Conservation (phyloP, 2,888 invertebrate species). For the Epistrophella euchroma region DNA sequence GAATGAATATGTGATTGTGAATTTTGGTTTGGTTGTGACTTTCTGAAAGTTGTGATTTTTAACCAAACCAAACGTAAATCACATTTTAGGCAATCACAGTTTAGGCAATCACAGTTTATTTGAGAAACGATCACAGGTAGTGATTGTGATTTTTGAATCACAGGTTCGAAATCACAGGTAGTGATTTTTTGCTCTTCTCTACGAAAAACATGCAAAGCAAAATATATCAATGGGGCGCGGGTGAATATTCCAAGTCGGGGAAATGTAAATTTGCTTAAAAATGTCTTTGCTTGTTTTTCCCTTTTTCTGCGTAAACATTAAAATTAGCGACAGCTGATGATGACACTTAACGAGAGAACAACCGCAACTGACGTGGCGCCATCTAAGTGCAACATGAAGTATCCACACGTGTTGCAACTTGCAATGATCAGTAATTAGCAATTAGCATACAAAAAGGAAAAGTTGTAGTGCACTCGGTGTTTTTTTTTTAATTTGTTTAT, state of each 20-base stretch:
- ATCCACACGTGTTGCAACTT: slow-evolving; percentile 53
- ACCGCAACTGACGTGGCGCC: slow-evolving; percentile 67
- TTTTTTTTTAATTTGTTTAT: slow-evolving; percentile 13
- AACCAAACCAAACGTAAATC: no score
- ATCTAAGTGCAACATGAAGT: slow-evolving; percentile 29
- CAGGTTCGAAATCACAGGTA: no score
- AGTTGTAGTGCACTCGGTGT: neutral
- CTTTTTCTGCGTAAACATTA: slow-evolving; percentile 16
- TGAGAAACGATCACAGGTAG: no score
- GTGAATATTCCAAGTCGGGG: slow-evolving; percentile 3
- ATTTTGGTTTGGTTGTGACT: no score
- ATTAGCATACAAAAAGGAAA: slow-evolving; percentile 58
- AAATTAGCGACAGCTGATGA: slow-evolving; percentile 57
- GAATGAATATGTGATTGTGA: no score
- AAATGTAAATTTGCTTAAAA: slow-evolving; percentile 28
- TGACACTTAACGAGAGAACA: slow-evolving; percentile 20
- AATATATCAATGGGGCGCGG: slow-evolving; percentile 7
- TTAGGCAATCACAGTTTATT: no score
- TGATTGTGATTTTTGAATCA: no score
- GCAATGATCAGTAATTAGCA: slow-evolving; percentile 59
- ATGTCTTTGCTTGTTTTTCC: slow-evolving; percentile 5
- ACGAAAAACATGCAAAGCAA: slow-evolving; percentile 3
- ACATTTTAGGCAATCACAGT: no score
- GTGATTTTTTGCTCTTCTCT: no score
- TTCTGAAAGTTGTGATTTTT: no score